Conservation (phyloP, 2,888 invertebrate genomes). For the Nomada ruficornis region DNA sequence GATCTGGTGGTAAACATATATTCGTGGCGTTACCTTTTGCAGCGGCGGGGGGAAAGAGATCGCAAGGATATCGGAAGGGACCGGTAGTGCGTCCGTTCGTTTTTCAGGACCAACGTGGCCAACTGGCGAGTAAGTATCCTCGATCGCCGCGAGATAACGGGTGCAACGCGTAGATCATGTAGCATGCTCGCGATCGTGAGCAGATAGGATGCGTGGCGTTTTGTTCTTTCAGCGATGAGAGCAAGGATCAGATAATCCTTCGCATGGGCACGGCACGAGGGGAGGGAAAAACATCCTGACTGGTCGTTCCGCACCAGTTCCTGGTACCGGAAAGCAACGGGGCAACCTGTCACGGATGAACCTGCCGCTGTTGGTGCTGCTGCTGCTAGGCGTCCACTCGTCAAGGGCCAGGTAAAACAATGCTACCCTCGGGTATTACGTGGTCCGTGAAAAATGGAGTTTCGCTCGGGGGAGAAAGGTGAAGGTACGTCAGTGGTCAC, state of each 20-base stretch:
- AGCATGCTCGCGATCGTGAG: slow-evolving; percentile 77
- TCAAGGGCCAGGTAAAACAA: slow-evolving; percentile 67
- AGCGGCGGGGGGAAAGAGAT: slow-evolving; percentile 2
- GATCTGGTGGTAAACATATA: slow-evolving; percentile 57
- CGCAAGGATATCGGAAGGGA: slow-evolving; percentile 32
- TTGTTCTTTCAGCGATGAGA: slow-evolving; percentile 77
- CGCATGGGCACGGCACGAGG: background rate
- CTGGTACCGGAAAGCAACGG: slow-evolving; percentile 69
- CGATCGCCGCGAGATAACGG: slow-evolving; percentile 73
- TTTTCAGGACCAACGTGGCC: slow-evolving; percentile 52
- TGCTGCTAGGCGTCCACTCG: slow-evolving; percentile 3
- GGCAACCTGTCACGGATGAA: slow-evolving; percentile 51
- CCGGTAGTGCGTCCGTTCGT: slow-evolving; percentile 24
- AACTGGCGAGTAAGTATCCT: slow-evolving; percentile 71
- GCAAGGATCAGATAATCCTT: slow-evolving; percentile 76
- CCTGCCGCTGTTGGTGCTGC: slow-evolving; percentile 36
- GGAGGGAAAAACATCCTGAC: slow-evolving; percentile 51
- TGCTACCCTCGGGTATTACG: slow-evolving; percentile 16
- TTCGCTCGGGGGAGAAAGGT: slow-evolving; percentile 36
- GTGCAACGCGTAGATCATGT: slow-evolving; percentile 78
- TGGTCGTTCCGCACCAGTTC: slow-evolving; percentile 63
- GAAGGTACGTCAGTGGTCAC: slow-evolving; percentile 40
- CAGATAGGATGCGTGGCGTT: slow-evolving; percentile 76
- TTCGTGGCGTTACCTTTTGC: slow-evolving; percentile 31
- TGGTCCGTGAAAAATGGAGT: slow-evolving; percentile 64